Evolutionary conservation across 2,113 vertebrate species (phyloP).

Genomic region (Ailuropoda melanoleuca): DNA sequence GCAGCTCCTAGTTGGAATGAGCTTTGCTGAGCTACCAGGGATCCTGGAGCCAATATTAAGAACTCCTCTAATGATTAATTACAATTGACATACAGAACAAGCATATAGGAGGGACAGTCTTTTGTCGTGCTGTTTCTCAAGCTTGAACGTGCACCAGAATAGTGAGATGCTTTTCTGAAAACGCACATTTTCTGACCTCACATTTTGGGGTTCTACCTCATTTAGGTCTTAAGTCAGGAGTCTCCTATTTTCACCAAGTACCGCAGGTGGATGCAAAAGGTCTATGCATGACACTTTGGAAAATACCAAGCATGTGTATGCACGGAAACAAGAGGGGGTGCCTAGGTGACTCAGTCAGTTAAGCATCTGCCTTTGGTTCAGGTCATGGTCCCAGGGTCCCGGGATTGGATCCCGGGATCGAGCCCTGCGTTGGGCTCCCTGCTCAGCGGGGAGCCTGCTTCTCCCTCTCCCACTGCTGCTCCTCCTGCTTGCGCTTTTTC

Average conservation of each 20-base stretch:
- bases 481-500: too few relatives aligned
- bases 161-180: not conserved
- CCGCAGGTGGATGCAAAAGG: not conserved
- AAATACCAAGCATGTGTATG: not conserved
- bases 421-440: not conserved
- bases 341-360: not conserved
- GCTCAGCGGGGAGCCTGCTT: too few relatives aligned
- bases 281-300: not conserved
- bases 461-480: too few relatives aligned
- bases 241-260: not conserved
- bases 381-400: not conserved
- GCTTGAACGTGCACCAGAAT: not conserved
- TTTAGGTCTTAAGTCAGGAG: not conserved
- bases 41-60: not conserved
- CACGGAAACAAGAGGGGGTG: not conserved
- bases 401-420: not conserved
- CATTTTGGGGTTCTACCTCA: not conserved
- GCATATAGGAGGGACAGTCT: not conserved
- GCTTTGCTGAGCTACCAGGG: not conserved
- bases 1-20: not conserved
- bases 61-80: not conserved
- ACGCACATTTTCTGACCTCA: not conserved
- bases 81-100: not conserved
- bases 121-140: not conserved
- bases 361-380: not conserved